Evolutionary conservation across 2,113 vertebrate genomes (phyloP), one percentile per base, ranked within the genome.

Genomic region (Cettia cetti): DNA sequence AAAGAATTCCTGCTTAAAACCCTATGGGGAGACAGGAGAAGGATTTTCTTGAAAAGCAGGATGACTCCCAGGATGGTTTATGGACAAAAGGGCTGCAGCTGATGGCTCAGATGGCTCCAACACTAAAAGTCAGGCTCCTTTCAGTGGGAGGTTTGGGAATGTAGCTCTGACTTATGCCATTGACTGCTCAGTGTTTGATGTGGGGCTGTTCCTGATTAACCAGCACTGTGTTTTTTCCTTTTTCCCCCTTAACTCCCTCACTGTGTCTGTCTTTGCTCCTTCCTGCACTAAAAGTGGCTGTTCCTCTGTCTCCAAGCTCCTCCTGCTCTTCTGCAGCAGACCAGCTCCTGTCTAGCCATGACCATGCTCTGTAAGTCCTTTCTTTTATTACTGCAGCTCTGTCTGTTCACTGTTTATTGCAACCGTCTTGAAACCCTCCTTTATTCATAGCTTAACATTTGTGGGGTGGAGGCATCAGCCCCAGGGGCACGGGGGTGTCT

Each of bases 291-390:
- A 97, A 97, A 99, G 99, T 95, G 98, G 98, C 98, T 99, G 98
- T 98, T 99, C 98, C 97, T 98, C 99, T 98, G 97, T 98, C 98
- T 99, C 98, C 98, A 99, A 99, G 97, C 98, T 99, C 97, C 97
- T 99, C 95, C 98, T 99, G 98, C 98, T 99, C 98, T 98, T 99
- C 98, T 99, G 99, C 99, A 99, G 98, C 97, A 99, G 99, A 97
- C 99, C 99, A 94, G 98, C 98, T 98, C 98, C 99, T 98, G 99
- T 99, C 92, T 99, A 99, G 97, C 97, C 98, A 97, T 98, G 97
- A 97, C 80, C 86, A 33, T 94, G 86, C 92, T 95, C 96, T 97
- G 97, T 98, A 98, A 98, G 98, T 98, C 95, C 96, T 93, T 95
- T 90, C 86, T 96, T 94, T 97, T 96, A 89, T 96, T 97, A 80